A percentile compares a stretch with the other conserved stretches of the same genome.
Evolutionary conservation across 2,797 vertebrate species (phyloP).

Genomic region (Rhadinocentrus ornatus): DNA sequence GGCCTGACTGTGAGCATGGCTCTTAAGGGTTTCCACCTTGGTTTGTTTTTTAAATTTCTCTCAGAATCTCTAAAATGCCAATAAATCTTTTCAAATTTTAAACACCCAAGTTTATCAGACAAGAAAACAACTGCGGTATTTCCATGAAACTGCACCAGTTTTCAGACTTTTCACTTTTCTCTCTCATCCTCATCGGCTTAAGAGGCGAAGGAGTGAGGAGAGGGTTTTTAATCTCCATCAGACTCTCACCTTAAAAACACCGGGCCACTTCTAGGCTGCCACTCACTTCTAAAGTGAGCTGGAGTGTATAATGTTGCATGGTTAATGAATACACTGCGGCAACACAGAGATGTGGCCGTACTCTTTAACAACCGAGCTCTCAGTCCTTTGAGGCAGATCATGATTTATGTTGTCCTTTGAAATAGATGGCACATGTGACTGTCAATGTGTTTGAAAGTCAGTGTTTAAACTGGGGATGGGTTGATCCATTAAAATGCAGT

Average conservation of each 20-base stretch:
- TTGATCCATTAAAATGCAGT: neutral
- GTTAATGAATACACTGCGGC: constrained; percentile 60
- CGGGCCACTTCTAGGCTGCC: constrained; percentile 37
- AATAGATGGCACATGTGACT: constrained; percentile 13
- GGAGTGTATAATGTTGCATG: constrained; percentile 49
- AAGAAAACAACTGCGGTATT: constrained; percentile 6
- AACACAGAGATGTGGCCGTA: constrained; percentile 35
- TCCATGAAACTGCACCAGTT: constrained; percentile 29
- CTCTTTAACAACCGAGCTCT: constrained; percentile 30
- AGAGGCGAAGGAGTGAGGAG: constrained; percentile 11
- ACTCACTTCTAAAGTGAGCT: constrained; percentile 37
- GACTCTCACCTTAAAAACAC: constrained; percentile 69
- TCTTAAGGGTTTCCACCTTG: neutral
- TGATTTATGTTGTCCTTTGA: constrained; percentile 21
- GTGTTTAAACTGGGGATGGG: neutral
- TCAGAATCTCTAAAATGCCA: constrained; percentile 9
- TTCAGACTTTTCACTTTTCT: constrained; percentile 28
- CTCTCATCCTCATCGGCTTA: constrained; percentile 28
- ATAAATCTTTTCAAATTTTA: constrained; percentile 12
- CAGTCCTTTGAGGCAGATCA: neutral
- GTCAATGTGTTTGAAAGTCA: neutral
- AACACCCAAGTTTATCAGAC: constrained; percentile 20
- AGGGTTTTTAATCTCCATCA: constrained; percentile 54
- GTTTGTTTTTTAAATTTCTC: constrained; percentile 3
- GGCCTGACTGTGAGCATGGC: neutral